These are phyloP conservation scores for Dufourea novaeangliae DNA, from an alignment of 1,140 invertebrate species.

Conservation along the genomic window DNA sequence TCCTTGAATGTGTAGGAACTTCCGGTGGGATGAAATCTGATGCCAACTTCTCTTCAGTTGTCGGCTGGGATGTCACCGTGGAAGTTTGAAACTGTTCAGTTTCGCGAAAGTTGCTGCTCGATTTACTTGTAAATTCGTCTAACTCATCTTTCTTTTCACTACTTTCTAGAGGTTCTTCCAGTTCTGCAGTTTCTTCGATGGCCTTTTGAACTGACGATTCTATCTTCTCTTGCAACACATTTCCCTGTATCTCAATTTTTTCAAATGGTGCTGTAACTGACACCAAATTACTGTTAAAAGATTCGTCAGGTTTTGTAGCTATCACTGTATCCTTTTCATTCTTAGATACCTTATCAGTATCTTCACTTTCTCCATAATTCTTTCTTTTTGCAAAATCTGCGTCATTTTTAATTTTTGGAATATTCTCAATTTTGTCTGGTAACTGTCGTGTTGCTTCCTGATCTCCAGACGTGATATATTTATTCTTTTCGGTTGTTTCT, in stretches of 20 bases:
- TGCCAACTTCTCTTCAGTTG: slow-evolving; percentile 15
- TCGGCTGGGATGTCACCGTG: not conserved
- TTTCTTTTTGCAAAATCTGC: not conserved
- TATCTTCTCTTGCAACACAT: not conserved
- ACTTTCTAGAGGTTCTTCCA: not conserved
- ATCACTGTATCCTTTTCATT: slow-evolving; percentile 8
- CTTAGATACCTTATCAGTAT: not conserved
- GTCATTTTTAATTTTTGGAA: not conserved
- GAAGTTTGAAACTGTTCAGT: slow-evolving; percentile 8
- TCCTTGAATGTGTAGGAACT: slow-evolving; percentile 1
- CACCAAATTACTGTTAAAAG: not conserved
- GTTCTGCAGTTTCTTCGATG: not conserved
- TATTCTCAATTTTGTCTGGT: not conserved
- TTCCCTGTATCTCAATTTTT: not conserved
- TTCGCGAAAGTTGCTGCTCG: not conserved
- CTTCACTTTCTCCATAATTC: not conserved
- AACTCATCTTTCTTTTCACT: not conserved
- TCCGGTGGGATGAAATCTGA: slow-evolving; percentile 1
- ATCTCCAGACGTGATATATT: not conserved
- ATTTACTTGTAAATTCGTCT: not conserved
- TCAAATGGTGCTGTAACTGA: not conserved
- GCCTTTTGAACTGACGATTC: not conserved
- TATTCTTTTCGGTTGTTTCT: not conserved
- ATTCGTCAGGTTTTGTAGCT: not conserved
- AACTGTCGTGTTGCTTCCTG: not conserved